Base-by-base conservation (phyloP, 2,113 vertebrate species). In the Muscicapa adusta region DNA sequence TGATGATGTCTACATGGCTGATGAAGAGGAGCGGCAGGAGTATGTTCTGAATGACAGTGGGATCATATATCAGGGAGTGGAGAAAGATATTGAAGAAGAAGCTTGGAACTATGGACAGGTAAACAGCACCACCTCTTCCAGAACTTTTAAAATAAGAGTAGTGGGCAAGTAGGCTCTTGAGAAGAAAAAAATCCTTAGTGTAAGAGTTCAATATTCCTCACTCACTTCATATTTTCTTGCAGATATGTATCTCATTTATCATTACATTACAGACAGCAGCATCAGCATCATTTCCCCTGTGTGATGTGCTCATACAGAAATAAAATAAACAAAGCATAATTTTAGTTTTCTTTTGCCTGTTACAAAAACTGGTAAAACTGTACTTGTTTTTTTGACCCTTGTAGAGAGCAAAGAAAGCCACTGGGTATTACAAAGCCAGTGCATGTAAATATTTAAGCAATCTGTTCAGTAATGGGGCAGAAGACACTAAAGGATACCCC, bases 71-170 rank as follows among this genome's bases (percentile, higher is more conserved):
- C 98, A 98, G 25, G 99, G 99, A 14, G 29, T 98, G 38, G 97
- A 89, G 8, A 98, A 98, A 14, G 96, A 98, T n/a, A 89, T 99
- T 50, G 45, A 98, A 14, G 77, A 97, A 95, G 98, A 98, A 57
- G 77, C 97, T 79, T 99, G 99, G 99, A 98, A 98, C 96, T 99
- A 98, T 22, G 98, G 98, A 56, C 99, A 99, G 98, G 96, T 96
- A 96, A 95, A 75, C 6, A 82, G 45, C 66, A 82, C 2, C 53
- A 48, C 5, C 6, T 62, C 47, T 43, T 63, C 11, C 45, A 82
- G 53, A 88, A 42, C 24, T 63, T 34, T 67, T 22, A 73, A 38
- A 86, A 36, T 36, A 75, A 76, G 40, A 72, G 29, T 16, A 40
- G 7, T 17, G n/a, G 40, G 15, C 60, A 70, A 67, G 68, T 10